Evolutionary conservation across 35 echinoderm and acorn worm species (phyloP), one percentile per base, ranked within the genome.

Genomic region (Lytechinus pictus): DNA sequence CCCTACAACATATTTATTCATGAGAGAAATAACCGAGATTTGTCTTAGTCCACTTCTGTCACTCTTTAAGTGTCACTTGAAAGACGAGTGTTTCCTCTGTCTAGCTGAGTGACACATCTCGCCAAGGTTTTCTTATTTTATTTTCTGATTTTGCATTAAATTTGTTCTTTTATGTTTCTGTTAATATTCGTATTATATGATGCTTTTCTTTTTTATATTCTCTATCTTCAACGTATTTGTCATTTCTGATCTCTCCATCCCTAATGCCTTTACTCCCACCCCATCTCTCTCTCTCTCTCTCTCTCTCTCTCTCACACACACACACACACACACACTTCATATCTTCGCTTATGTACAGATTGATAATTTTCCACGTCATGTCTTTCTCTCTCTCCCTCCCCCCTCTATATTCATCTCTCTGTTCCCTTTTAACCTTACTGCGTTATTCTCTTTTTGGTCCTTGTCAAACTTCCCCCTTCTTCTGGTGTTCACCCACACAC

Each of bases 21-120:
- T n/a, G 66, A 79, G 19, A 79, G 66, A 79, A 79, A 79, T 79
- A 79, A 79, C 66, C 66, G 66, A n/a, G 66, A 79, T 79, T n/a
- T n/a, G 6, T 79, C 21, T 79, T n/a, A 79, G 24, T 79, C 66
- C 66, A 79, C 66, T 79, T 14, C 66, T 79, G 66, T 79, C 66
- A 79, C 66, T 24, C 66, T n/a, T 16, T 79, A 24, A 79, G 66
- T 79, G 66, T 79, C 66, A 79, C 66, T 79, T 79, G 66, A 79
- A 8, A 16, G 14, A 79, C 4, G n/a, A 79, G 66, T 79, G 66
- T n/a, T 79, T 79, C 66, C 66, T 79, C 66, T 79, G 19, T 19
- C 8, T 71, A 79, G n/a, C 66, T 79, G 66, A 79, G 66, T 79
- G 66, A 79, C 66, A 79, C 56, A 58, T 58, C 56, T 58, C 56